Conservation (phyloP, 2,888 invertebrate genomes). For the Pheosia tremula region DNA sequence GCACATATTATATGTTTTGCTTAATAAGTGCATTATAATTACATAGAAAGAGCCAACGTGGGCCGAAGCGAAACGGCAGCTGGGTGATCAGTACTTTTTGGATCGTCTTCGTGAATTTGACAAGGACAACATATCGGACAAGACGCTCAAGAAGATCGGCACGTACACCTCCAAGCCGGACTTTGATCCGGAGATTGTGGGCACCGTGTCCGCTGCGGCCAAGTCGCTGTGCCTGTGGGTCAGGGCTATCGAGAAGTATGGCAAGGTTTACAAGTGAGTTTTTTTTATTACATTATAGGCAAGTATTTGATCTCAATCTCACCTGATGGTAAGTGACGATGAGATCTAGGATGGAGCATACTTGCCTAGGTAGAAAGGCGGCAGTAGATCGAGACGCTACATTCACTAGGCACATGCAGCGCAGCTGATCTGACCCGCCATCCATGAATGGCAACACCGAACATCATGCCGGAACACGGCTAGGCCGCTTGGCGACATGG, state of each 20-base stretch:
- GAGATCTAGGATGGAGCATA: too few species aligned
- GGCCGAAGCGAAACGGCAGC: constrained; percentile 93
- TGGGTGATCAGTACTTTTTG: constrained; percentile 92
- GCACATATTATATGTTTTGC: too few species aligned
- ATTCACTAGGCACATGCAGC: too few species aligned
- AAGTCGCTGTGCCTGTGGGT: constrained; percentile 96
- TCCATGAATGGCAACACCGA: too few species aligned
- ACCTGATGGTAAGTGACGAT: too few species aligned
- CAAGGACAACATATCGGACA: constrained; percentile 94
- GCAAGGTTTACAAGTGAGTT: constrained; percentile 92
- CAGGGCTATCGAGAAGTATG: constrained; percentile 95
- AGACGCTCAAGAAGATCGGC: constrained; percentile 91
- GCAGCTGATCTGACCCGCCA: too few species aligned
- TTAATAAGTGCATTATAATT: not conserved
- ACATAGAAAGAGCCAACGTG: constrained; percentile 90
- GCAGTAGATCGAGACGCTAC: too few species aligned
- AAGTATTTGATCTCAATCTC: too few species aligned
- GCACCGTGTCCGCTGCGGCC: constrained; percentile 92
- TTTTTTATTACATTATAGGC: too few species aligned
- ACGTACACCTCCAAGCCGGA: constrained; percentile 92
- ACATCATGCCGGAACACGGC: too few species aligned
- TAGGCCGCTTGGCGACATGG: too few species aligned
- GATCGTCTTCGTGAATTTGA: constrained; percentile 93
- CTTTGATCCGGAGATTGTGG: constrained; percentile 94
- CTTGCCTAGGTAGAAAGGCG: too few species aligned